Evolutionary conservation across 2,113 vertebrate species (phyloP).

Genomic region (Antennarius striatus): DNA sequence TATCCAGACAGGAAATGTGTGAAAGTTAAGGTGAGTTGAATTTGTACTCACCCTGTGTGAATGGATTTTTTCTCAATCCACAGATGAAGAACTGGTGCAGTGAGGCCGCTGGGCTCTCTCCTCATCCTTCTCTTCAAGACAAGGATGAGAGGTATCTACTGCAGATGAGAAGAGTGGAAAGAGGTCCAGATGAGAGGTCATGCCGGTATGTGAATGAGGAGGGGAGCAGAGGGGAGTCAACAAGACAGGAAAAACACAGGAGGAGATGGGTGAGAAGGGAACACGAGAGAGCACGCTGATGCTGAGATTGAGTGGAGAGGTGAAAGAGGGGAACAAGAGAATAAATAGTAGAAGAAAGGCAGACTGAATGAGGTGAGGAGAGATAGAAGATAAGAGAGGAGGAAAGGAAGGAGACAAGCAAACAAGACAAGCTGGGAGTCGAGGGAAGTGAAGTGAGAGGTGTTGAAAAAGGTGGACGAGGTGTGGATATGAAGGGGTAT

Average conservation of each 20-base stretch:
- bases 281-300: constrained; percentile 4
- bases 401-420: constrained; percentile 28
- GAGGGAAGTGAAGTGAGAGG: constrained; percentile 36
- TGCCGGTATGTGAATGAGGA: constrained; percentile 9
- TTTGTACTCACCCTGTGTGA: constrained; percentile 12
- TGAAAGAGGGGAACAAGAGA: constrained; percentile 20
- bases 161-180: constrained; percentile 13
- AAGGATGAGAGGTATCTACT: constrained; percentile 25
- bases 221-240: constrained; percentile 19
- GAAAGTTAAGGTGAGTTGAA: neutral
- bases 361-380: constrained; percentile 1
- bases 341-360: constrained; percentile 21
- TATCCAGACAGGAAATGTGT: neutral
- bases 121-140: constrained; percentile 14
- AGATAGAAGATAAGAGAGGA: neutral
- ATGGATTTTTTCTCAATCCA: neutral
- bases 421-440: constrained; percentile 42
- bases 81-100: constrained; percentile 16
- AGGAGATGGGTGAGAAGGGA: constrained; percentile 11
- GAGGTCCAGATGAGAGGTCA: constrained; percentile 5
- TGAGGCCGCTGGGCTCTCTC: constrained; percentile 1
- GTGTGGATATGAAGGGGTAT: constrained; percentile 31
- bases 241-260: constrained; percentile 25
- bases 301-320: constrained; percentile 36
- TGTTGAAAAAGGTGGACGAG: constrained; percentile 45